Percentiles rank a stretch among this genome's conserved stretches.
Evolutionary conservation across 1,140 invertebrate genomes (phyloP).

Genomic region (Myzus persicae): DNA sequence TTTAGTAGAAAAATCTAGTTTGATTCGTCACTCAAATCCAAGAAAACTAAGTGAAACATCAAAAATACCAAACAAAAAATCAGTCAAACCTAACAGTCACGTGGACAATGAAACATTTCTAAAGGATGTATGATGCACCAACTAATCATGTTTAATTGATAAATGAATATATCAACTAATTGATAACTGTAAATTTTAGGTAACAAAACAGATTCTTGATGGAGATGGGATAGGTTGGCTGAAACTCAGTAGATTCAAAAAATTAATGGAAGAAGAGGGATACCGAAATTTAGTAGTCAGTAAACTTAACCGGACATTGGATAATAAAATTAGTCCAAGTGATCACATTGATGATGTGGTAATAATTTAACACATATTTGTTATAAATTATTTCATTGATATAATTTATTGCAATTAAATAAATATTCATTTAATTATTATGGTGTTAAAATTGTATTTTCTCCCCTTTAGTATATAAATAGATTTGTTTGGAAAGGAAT

Average conservation of each 20-base stretch:
- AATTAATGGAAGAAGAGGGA: conserved; percentile 98
- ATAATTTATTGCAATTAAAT: not conserved
- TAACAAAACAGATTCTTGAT: conserved; percentile 88
- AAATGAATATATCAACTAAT: not conserved
- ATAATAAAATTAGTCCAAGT: conserved; percentile 91
- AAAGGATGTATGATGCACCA: conserved; percentile 74
- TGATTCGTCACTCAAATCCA: conserved; percentile 81
- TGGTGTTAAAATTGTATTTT: conserved; percentile 17
- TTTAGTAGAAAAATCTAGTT: conserved; percentile 85
- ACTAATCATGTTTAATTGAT: not conserved
- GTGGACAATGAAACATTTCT: conserved; percentile 88
- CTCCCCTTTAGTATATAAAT: conserved; percentile 77
- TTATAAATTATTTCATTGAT: not conserved
- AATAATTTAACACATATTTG: conserved; percentile 65
- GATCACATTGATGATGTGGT: conserved; percentile 98
- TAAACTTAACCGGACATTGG: conserved; percentile 93
- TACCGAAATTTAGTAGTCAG: conserved; percentile 95
- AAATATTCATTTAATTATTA: not conserved
- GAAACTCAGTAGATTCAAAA: conserved; percentile 91
- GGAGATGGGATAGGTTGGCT: conserved; percentile 98
- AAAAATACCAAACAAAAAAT: conserved; percentile 71
- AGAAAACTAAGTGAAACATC: conserved; percentile 72
- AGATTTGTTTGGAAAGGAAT: conserved; percentile 96
- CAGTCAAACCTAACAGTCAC: conserved; percentile 71
- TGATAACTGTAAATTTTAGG: conserved; percentile 67